Percentiles rank a stretch among this genome's conserved stretches.
Conservation (phyloP, 2,113 vertebrate genomes). For the Oxyura jamaicensis region DNA sequence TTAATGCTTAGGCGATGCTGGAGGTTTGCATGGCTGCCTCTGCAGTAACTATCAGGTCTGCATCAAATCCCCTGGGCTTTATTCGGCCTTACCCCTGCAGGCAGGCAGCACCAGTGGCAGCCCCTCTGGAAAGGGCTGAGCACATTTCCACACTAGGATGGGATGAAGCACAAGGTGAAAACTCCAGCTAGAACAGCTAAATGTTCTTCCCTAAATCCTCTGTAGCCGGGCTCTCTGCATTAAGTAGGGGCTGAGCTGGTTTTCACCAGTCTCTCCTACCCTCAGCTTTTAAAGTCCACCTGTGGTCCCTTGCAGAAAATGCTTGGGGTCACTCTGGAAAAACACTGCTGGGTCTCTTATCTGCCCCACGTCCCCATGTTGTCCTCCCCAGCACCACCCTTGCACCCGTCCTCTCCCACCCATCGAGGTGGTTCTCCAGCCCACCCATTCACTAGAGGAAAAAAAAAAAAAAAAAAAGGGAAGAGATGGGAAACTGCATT, state of each 20-base stretch:
- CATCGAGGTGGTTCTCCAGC: not conserved
- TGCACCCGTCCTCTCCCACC: not conserved
- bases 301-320: not conserved
- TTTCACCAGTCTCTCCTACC: not conserved
- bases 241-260: not conserved
- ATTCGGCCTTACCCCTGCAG: not conserved
- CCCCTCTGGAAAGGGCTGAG: not conserved
- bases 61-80: not conserved
- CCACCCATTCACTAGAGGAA: not conserved
- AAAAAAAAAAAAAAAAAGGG: too few relatives aligned
- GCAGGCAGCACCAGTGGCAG: not conserved
- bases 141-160: not conserved
- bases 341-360: not conserved
- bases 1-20: not conserved
- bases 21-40: not conserved
- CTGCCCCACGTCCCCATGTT: not conserved
- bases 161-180: not conserved
- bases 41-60: not conserved
- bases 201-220: not conserved
- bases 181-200: not conserved
- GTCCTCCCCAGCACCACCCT: not conserved
- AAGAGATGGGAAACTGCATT: not conserved
- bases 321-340: not conserved
- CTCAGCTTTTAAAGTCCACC: not conserved
- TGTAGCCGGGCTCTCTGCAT: not conserved